Base-by-base conservation (phyloP, 2,113 vertebrate genomes). In the Lagopus muta region DNA sequence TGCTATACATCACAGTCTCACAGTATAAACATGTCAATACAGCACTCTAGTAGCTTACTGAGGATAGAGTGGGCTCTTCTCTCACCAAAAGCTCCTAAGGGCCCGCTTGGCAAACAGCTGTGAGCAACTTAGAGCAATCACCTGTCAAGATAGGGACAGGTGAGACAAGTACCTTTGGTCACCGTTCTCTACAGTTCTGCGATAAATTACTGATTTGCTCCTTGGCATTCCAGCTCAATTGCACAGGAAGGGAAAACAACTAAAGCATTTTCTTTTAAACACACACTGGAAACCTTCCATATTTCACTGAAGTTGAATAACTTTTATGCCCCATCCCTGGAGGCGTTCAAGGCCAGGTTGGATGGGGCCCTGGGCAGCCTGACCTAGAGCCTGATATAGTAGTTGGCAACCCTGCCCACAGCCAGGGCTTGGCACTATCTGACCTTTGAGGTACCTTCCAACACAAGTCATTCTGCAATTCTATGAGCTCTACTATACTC, bases 81-180 rank as follows among this genome's bases (percentile, higher is more conserved):
- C 80, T 65, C 76, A 75, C 72, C 80, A 93, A 57, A 90, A 95
- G 69, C 86, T 91, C 82, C 77, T 88, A 93, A 95, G 86, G 92
- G 88, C 52, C 74, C 1, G 11, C 76, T 58, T 96, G 88, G 91
- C 92, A 93, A 96, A 93, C 86, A 96, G 80, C 86, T 96, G 22
- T 58, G 30, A 92, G 93, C 83, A 95, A 92, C 86, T 96, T 83
- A 93, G 42, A 92, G 72, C 86, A 93, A 96, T 96, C 92, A 48
- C 25, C 82, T 60, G 86, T 96, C 88, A 88, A 83, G 91, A 76
- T 21, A 91, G 55, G 64, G 72, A 78, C 90, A 74, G 24, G 40
- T 22, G 86, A 90, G 2, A 5, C 71, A 90, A 92, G 57, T 89
- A 47, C 64, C 67, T 73, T 88, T 30, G 1, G 7, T 11, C 2